Conservation (phyloP, 37 sponge, comb jelly and placozoan species). For the Agelas oroides region DNA sequence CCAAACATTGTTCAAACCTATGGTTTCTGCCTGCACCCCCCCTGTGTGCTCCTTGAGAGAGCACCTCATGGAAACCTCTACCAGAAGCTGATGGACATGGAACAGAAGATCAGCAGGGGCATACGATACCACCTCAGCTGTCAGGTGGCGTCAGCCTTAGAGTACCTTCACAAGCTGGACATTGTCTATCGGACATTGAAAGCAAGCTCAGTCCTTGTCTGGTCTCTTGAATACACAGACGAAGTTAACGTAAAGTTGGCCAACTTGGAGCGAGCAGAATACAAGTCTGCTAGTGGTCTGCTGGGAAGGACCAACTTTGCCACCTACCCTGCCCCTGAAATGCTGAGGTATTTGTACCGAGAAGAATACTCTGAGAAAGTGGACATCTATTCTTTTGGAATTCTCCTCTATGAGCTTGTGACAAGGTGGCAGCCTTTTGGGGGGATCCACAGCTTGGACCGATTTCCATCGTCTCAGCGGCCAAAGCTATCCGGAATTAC, state of each 20-base stretch:
- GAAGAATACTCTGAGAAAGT: slow-evolving; percentile 87
- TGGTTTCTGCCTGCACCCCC: slow-evolving; percentile 60
- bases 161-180: slow-evolving; percentile 62
- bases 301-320: slow-evolving; percentile 41
- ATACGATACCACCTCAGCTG: slow-evolving; percentile 75
- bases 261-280: slow-evolving; percentile 74
- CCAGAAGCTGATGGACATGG: slow-evolving; percentile 72
- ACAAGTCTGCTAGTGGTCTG: slow-evolving; percentile 61
- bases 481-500: slow-evolving; percentile 68
- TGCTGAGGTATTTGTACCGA: slow-evolving; percentile 57
- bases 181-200: slow-evolving; percentile 81
- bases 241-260: slow-evolving; percentile 75
- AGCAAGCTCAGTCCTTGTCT: slow-evolving; percentile 75
- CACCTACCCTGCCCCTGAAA: slow-evolving; percentile 76
- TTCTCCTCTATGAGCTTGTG: slow-evolving; percentile 81
- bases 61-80: slow-evolving; percentile 81
- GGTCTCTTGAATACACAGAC: slow-evolving; percentile 74
- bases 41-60: slow-evolving; percentile 70
- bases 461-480: slow-evolving; percentile 30
- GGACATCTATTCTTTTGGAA: slow-evolving; percentile 83
- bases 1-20: slow-evolving; percentile 67
- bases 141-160: slow-evolving; percentile 74
- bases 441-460: slow-evolving; percentile 25
- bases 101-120: slow-evolving; percentile 60
- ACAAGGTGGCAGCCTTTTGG: slow-evolving; percentile 73